A percentile compares a stretch with the other conserved stretches of the same genome.
These are phyloP conservation scores for Cheirogaleus major DNA, from an alignment of 2,797 vertebrate species.

Conservation along the genomic window DNA sequence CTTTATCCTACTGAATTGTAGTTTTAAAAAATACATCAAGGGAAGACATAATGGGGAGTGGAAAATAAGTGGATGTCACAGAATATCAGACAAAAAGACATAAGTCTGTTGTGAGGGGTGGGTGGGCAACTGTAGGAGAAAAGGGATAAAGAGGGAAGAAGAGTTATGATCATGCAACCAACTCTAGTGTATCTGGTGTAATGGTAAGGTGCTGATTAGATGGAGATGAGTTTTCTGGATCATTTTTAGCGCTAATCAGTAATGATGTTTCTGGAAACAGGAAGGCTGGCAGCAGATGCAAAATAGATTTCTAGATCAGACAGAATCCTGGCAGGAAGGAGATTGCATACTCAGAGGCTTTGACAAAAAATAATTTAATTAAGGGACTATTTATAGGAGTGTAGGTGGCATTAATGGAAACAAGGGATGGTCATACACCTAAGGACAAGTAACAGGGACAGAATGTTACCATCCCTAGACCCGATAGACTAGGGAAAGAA, in stretches of 20 bases:
- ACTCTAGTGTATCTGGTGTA: background rate
- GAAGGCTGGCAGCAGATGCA: background rate
- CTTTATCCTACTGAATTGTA: background rate
- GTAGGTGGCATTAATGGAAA: background rate
- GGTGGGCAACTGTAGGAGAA: background rate
- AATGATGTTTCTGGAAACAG: background rate
- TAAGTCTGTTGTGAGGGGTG: background rate
- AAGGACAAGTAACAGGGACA: background rate
- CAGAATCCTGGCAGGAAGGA: background rate
- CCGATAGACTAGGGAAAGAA: accelerated
- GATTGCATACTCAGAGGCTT: background rate
- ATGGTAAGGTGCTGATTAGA: background rate
- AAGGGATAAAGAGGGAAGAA: background rate
- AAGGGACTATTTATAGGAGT: background rate
- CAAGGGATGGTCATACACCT: background rate
- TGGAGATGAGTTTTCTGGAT: background rate
- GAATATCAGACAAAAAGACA: background rate
- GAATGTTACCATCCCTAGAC: background rate
- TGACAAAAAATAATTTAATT: background rate
- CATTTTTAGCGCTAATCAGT: background rate
- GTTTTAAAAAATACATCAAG: background rate
- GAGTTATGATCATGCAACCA: background rate
- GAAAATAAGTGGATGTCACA: background rate
- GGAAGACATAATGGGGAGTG: background rate
- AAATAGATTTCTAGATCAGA: background rate